Conservation (phyloP, 2,888 invertebrate genomes). For the Hirtodrosophila duncani region DNA sequence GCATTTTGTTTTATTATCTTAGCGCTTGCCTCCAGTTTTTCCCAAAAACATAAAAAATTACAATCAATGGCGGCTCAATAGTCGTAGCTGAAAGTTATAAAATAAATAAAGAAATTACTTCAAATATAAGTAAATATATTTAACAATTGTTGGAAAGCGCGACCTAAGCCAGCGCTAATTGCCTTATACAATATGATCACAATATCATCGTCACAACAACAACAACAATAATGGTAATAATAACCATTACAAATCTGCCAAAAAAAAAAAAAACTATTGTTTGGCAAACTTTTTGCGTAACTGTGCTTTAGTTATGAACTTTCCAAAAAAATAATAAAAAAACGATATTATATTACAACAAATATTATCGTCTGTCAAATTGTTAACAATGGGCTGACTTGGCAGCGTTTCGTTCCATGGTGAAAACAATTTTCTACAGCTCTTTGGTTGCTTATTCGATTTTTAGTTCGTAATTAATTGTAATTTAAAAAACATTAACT, state of each 20-base stretch:
- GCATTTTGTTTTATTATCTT: conserved; percentile 34
- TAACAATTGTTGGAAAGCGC: conserved; percentile 31
- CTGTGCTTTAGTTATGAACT: conserved; percentile 33
- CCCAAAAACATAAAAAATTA: too few relatives aligned
- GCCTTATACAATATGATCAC: conserved; percentile 29
- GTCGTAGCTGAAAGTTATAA: conserved; percentile 55
- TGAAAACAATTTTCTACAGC: conserved; percentile 47
- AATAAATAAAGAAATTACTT: conserved; percentile 13
- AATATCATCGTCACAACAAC: conserved; percentile 4
- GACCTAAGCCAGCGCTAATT: conserved; percentile 45
- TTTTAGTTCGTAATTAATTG: conserved; percentile 51
- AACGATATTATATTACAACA: neutral
- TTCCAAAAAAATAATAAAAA: conserved; percentile 39
- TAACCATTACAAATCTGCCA: conserved; percentile 3
- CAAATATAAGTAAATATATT: conserved; percentile 7
- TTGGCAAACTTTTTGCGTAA: conserved; percentile 37
- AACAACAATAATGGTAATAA: too few relatives aligned
- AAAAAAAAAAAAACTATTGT: too few relatives aligned
- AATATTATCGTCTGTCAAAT: conserved; percentile 1
- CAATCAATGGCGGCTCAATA: conserved; percentile 12
- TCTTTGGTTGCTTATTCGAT: conserved; percentile 9
- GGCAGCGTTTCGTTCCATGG: conserved; percentile 16
- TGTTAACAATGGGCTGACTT: conserved; percentile 12
- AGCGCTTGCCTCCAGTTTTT: conserved; percentile 14
- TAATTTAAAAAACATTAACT: conserved; percentile 47